These are phyloP conservation scores for Hyles euphorbiae DNA, from an alignment of 1,140 invertebrate species.

Conservation along the genomic window DNA sequence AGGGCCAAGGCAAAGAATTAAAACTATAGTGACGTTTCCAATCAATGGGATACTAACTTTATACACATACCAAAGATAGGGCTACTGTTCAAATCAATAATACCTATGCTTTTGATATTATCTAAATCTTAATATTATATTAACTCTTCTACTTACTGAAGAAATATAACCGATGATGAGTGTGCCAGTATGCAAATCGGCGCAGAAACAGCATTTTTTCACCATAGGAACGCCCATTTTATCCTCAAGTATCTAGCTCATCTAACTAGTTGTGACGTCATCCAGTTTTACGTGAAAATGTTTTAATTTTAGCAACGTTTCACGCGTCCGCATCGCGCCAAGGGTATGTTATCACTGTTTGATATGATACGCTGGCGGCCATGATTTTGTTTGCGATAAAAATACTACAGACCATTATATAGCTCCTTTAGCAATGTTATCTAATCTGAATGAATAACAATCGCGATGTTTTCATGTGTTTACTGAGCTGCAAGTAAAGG, in stretches of 20 bases:
- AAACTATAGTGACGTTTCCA: too few relatives aligned
- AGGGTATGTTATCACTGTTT: constrained; percentile 13
- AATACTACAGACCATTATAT: constrained; percentile 1
- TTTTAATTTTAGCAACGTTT: constrained; percentile 6
- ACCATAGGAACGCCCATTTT: constrained; percentile 62
- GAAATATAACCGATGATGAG: constrained; percentile 58
- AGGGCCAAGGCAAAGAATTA: too few relatives aligned
- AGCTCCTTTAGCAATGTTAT: not conserved
- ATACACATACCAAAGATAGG: too few relatives aligned
- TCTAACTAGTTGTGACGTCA: constrained; percentile 1
- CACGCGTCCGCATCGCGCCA: constrained; percentile 3
- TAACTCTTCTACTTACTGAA: constrained; percentile 30
- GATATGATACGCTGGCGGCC: not conserved
- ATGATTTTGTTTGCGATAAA: constrained; percentile 4
- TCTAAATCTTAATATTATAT: too few relatives aligned
- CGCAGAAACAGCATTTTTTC: constrained; percentile 55
- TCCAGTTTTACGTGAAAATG: not conserved
- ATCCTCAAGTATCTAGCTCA: not conserved
- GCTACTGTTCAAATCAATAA: too few relatives aligned
- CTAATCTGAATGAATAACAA: not conserved
- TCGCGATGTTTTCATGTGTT: not conserved
- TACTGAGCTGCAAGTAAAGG: not conserved
- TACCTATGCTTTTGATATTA: too few relatives aligned
- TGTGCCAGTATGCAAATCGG: constrained; percentile 48
- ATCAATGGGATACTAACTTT: too few relatives aligned